Base-by-base conservation (phyloP, 2,888 invertebrate genomes). In the Diabrotica balteata region DNA sequence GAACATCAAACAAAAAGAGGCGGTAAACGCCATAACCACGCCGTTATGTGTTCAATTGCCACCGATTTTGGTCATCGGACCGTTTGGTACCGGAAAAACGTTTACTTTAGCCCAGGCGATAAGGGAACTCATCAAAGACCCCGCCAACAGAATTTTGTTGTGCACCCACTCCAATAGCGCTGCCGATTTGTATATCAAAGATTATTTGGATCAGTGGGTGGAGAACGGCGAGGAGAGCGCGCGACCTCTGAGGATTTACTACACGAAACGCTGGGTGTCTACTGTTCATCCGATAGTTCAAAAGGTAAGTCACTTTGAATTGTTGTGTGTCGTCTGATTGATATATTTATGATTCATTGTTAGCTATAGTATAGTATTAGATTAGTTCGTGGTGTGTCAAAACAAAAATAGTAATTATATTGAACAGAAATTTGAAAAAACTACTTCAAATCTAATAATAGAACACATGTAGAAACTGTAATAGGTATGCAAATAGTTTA, bases 111-210 rank as follows among this genome's bases (percentile, higher is more conserved):
- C 93, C 0, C 86, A 87, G 75, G 91, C 91, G 0, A 90, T 93
- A 51, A 90, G 90, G 76, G 89, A 91, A 76, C 84, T 93, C 52
- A 82, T 92, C 45, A 78, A 78, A 63, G 89, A 91, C 76, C 85
- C 88, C 0, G 86, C 88, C 22, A 89, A 90, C 43, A 88, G 90
- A 78, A 90, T 95, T 62, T 86, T 95, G 70, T 90, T 95, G 62
- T 95, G 94, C 80, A 94, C 94, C 4, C 94, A 94, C 84, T 94
- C 93, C 59, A 94, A 95, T 84, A 93, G 93, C 77, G 94, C 94
- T 10, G 94, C 94, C 8, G 94, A 94, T 85, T 85, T 94, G 67
- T 94, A 94, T 79, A 92, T 94, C 51, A 92, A 92, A 78, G 93
- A 94, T 77, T 94, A 93, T 82, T 87, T 95, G 66, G 91, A 94